Conservation (phyloP, 2,113 vertebrate species). For the Hemiscyllium ocellatum region DNA sequence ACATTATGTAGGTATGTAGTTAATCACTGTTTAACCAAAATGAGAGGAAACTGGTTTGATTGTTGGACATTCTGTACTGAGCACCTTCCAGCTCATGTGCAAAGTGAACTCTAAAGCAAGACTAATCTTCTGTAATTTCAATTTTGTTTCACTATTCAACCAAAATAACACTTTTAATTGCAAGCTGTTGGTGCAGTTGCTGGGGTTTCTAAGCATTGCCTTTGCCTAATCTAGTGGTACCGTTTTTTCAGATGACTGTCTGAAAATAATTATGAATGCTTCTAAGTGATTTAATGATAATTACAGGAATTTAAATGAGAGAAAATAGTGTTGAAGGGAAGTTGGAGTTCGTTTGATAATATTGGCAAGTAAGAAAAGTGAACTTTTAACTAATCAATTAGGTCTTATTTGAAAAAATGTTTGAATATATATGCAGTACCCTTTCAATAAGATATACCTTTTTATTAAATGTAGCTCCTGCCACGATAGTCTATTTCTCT, state of each 20-base stretch:
- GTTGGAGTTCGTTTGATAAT: not conserved
- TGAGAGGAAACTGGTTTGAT: not conserved
- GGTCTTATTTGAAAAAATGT: not conserved
- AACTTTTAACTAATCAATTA: not conserved
- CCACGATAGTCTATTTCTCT: not conserved
- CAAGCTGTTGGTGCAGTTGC: not conserved
- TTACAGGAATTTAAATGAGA: not conserved
- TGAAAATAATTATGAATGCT: not conserved
- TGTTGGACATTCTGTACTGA: not conserved
- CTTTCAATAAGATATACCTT: not conserved
- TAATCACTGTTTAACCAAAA: not conserved
- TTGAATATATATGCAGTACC: not conserved
- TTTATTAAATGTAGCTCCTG: not conserved
- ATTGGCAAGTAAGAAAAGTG: not conserved
- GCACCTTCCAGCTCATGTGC: not conserved
- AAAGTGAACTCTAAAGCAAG: not conserved
- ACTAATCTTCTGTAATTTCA: not conserved
- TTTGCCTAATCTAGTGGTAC: not conserved
- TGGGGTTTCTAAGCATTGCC: not conserved
- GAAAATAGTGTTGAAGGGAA: not conserved
- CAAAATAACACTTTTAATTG: not conserved
- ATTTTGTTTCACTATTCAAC: not conserved
- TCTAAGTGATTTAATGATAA: not conserved
- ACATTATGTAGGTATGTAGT: not conserved
- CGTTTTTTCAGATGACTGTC: not conserved